phyloP scores from a whole-genome alignment of 1,140 invertebrate genomes.

The Hetaerina americana region DNA sequence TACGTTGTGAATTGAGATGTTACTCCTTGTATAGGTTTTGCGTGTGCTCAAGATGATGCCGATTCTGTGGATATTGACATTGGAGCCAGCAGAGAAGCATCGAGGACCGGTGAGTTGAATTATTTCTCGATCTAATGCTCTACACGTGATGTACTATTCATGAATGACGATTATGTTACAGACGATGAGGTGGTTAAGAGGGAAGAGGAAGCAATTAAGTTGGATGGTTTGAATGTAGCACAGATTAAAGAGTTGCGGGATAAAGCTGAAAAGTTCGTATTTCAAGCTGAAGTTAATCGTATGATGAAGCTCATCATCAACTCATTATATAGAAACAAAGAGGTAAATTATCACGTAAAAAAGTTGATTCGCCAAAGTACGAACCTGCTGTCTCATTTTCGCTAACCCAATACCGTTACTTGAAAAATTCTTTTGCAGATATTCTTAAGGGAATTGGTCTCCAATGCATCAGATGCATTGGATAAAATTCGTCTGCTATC shows the following conservation, averaged over 20 bases:
- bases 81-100: slow-evolving; percentile 65
- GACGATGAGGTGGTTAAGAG: slow-evolving; percentile 67
- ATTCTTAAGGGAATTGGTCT: slow-evolving; percentile 92
- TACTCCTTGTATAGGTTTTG: not conserved
- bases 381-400: not conserved
- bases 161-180: slow-evolving; percentile 25
- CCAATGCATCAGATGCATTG: slow-evolving; percentile 90
- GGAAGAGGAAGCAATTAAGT: slow-evolving; percentile 93
- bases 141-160: not conserved
- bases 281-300: slow-evolving; percentile 94
- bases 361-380: no score
- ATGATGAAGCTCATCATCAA: slow-evolving; percentile 99
- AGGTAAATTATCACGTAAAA: slow-evolving; percentile 37
- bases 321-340: slow-evolving; percentile 95
- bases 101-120: slow-evolving; percentile 55
- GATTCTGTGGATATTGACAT: slow-evolving; percentile 56
- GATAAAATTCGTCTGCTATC: slow-evolving; percentile 91
- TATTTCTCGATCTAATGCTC: not conserved
- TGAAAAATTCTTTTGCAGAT: slow-evolving; percentile 46
- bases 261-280: slow-evolving; percentile 83
- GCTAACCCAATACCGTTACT: not conserved
- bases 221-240: slow-evolving; percentile 89
- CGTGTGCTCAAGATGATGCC: slow-evolving; percentile 25
- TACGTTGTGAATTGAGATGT: not conserved
- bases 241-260: slow-evolving; percentile 86